A percentile compares a stretch with the other conserved stretches of the same genome.
These are phyloP conservation scores for Esox masquinongy DNA, from an alignment of 2,797 vertebrate genomes.

Conservation along the genomic window DNA sequence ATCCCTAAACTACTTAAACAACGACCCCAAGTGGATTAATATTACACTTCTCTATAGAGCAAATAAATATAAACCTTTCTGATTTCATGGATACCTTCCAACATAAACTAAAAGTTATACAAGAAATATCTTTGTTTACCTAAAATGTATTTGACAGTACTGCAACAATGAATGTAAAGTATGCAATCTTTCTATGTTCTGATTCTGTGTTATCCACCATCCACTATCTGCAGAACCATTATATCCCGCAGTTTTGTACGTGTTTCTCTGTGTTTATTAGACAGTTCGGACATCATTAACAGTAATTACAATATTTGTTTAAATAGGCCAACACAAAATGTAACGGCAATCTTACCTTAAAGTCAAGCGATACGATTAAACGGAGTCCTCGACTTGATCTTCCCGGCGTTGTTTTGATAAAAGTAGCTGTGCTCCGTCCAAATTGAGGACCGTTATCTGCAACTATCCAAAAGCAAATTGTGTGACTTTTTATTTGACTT, in stretches of 20 bases:
- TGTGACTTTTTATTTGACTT: neutral
- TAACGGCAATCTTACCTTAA: neutral
- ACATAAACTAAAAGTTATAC: neutral
- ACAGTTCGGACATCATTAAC: neutral
- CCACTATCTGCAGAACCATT: too few species aligned
- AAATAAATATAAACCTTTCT: neutral
- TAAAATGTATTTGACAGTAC: neutral
- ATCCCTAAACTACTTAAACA: neutral
- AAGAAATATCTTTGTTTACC: neutral
- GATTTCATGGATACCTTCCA: neutral
- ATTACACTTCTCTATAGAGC: neutral
- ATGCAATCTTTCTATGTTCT: too few species aligned
- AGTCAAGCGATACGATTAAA: neutral
- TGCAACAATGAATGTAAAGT: neutral
- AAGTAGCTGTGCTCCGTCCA: neutral
- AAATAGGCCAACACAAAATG: neutral
- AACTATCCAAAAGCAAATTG: constrained; percentile 6
- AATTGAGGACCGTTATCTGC: constrained; percentile 8
- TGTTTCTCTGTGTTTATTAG: neutral
- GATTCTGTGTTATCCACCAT: too few species aligned
- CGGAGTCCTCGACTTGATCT: neutral
- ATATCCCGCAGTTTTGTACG: neutral
- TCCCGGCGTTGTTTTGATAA: neutral
- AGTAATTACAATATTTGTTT: neutral
- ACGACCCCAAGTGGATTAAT: neutral